phyloP scores from a whole-genome alignment of 1,140 invertebrate genomes.

The Drosophila sechellia region DNA sequence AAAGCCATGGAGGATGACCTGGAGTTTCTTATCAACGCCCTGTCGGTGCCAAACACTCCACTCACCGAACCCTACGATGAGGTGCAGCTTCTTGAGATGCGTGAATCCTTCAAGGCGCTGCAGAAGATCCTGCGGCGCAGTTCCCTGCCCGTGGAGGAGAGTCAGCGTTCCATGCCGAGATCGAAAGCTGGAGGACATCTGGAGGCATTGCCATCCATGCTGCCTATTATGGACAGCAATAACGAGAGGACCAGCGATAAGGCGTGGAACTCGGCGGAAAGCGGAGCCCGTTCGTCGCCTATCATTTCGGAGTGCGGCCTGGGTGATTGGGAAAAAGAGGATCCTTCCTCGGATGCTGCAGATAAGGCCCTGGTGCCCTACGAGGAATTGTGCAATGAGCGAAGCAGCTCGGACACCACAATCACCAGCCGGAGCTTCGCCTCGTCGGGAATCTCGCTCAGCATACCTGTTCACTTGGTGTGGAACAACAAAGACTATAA shows the following conservation, averaged over 20 bases:
- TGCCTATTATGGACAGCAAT: conserved; percentile 5
- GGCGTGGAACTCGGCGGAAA: conserved; percentile 17
- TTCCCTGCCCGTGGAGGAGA: not conserved
- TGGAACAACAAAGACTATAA: conserved; percentile 48
- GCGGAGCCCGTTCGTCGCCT: conserved; percentile 9
- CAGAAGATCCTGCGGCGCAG: conserved; percentile 32
- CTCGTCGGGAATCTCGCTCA: conserved; percentile 38
- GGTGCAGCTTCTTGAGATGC: conserved; percentile 50
- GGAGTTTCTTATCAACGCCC: conserved; percentile 57
- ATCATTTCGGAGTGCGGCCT: conserved; percentile 26
- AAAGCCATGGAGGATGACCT: conserved; percentile 56
- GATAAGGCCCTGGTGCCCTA: conserved; percentile 43
- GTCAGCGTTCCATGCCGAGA: conserved; percentile 8
- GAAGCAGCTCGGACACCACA: conserved; percentile 23
- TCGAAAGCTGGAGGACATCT: conserved; percentile 54
- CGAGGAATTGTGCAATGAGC: not conserved
- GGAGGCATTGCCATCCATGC: conserved; percentile 6
- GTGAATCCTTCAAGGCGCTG: conserved; percentile 48
- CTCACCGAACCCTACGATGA: conserved; percentile 33
- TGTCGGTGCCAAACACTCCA: conserved; percentile 44
- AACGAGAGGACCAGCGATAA: not conserved
- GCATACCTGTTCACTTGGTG: conserved; percentile 49
- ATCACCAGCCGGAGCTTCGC: not conserved
- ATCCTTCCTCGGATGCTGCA: not conserved
- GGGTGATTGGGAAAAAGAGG: not conserved